These are phyloP conservation scores for Acrobasis consociella DNA, from an alignment of 2,888 invertebrate species.

Conservation along the genomic window DNA sequence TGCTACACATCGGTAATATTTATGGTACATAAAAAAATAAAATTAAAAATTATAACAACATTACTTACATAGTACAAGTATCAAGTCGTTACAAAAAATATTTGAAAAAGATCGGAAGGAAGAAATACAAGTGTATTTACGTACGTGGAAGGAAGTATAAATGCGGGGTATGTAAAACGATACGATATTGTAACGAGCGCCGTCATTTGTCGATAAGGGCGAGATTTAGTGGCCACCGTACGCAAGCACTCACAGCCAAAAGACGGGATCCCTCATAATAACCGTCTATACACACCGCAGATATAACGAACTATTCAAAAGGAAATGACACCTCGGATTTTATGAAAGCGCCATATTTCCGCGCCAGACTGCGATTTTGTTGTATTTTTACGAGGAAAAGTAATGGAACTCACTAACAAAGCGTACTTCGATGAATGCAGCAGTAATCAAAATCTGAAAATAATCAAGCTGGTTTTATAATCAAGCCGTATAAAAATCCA, in stretches of 20 bases:
- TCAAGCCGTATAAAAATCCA: conserved; percentile 43
- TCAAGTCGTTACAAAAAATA: background rate
- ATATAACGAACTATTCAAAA: conserved; percentile 72
- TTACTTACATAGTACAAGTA: background rate
- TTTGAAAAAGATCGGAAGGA: conserved; percentile 32
- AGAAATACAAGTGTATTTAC: conserved; percentile 48
- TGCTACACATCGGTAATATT: no score
- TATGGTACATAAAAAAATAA: no score
- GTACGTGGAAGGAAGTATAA: conserved; percentile 54
- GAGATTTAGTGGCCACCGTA: conserved; percentile 63
- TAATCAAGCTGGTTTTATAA: conserved; percentile 41
- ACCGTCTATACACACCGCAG: conserved; percentile 54
- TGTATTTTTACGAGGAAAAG: conserved; percentile 29
- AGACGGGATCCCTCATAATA: conserved; percentile 51
- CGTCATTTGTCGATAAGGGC: conserved; percentile 67
- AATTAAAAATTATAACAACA: background rate
- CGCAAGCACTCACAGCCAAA: conserved; percentile 47
- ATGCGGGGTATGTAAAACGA: conserved; percentile 54
- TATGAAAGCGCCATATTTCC: conserved; percentile 62
- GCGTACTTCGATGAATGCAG: conserved; percentile 31
- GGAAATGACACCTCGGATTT: conserved; percentile 69
- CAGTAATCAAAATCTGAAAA: conserved; percentile 34
- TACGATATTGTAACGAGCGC: conserved; percentile 62
- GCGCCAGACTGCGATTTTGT: conserved; percentile 30
- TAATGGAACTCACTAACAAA: conserved; percentile 26